A percentile compares a stretch with the other conserved stretches of the same genome.
phyloP scores from a whole-genome alignment of 2,888 invertebrate genomes.

The Gari tellinella region DNA sequence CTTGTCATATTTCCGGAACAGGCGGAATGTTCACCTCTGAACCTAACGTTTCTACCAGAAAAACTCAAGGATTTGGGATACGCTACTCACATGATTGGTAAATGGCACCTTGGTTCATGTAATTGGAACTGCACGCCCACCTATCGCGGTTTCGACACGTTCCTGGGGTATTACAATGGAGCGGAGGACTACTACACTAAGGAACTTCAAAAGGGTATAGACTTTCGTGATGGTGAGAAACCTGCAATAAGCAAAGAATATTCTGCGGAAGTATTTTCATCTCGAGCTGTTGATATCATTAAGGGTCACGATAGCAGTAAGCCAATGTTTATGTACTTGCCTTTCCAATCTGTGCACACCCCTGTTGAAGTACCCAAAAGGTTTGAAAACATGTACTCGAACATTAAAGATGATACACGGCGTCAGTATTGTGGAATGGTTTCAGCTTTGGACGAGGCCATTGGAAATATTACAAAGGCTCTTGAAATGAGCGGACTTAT shows the following conservation, averaged over 20 bases:
- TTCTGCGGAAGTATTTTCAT: constrained; percentile 41
- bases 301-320: constrained; percentile 62
- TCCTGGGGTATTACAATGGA: constrained; percentile 84
- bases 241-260: constrained; percentile 27
- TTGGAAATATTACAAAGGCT: constrained; percentile 90
- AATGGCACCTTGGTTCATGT: constrained; percentile 85
- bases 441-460: constrained; percentile 92
- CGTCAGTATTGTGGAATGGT: constrained; percentile 86
- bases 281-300: constrained; percentile 68
- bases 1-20: constrained; percentile 68
- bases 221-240: constrained; percentile 33
- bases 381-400: constrained; percentile 63
- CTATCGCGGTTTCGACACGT: constrained; percentile 85
- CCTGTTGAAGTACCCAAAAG: constrained; percentile 65
- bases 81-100: constrained; percentile 79
- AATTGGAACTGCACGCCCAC: constrained; percentile 84
- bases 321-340: constrained; percentile 75
- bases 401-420: constrained; percentile 50
- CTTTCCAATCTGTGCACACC: constrained; percentile 66
- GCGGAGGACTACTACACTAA: constrained; percentile 81
- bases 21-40: constrained; percentile 72
- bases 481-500: constrained; percentile 89
- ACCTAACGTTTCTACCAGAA: constrained; percentile 72
- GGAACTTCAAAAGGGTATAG: constrained; percentile 24
- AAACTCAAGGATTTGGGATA: constrained; percentile 74